Base-by-base conservation (phyloP, 2,888 invertebrate genomes). In the Blera fallax region DNA sequence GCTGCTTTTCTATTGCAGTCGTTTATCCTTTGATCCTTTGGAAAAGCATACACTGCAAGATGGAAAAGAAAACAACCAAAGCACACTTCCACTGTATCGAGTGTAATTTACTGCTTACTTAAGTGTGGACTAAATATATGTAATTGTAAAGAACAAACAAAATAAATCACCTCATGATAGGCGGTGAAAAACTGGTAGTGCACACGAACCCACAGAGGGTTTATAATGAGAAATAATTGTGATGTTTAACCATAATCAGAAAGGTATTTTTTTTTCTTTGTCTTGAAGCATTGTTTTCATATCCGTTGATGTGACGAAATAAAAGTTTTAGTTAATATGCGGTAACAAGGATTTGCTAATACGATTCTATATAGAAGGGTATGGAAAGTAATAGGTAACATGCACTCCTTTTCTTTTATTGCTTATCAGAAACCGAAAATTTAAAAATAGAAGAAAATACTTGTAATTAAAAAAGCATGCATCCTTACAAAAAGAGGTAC, bases 81-180 rank as follows among this genome's bases (percentile, higher is more conserved):
- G 14, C 27, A 21, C 52, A 73, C 40, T 52, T 73, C 24, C 1
- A n/a, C 60, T 43, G 32, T 18, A 43, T 54, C 56, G 34, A 37
- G 21, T 60, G 16, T 24, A 72, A 72, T 72, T 58, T 72, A 34
- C 58, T 58, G 50, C 37, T 60, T 48, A 50, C 48, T 37, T 32
- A 43, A 34, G 34, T 10, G 21, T 11, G 11, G 16, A 45, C 32
- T 70, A 56, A 58, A 34, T 58, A 45, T 56, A 34, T 48, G 43
- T 45, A 29, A 56, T 32, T 32, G 70, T 3, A 27, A 14, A 37
- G 16, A 45, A 72, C 34, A 50, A 37, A 37, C 6, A 37, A n/a
- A 37, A 50, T 60, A 37, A 72, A 60, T 72, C 34, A 48, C 37
- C 48, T 4, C 11, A 21, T 8, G 32, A 6, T 8, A 21, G 43